Conservation (phyloP, 2,113 vertebrate species). For the Anser cygnoides region DNA sequence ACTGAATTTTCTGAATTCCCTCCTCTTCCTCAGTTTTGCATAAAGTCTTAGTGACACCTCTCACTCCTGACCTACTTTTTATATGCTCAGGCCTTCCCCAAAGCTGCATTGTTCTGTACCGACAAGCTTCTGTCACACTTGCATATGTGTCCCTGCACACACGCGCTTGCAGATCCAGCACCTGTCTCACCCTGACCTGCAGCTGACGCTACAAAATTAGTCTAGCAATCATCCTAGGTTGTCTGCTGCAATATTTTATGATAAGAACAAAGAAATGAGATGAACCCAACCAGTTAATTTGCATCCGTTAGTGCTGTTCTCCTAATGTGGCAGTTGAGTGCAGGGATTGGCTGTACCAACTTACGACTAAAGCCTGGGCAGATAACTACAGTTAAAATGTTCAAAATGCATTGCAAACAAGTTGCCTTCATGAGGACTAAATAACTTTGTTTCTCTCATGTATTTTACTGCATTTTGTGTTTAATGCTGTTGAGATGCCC, state of each 20-base stretch:
- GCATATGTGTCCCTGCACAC: neutral
- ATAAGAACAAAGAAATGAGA: neutral
- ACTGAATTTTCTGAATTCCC: neutral
- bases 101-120: neutral
- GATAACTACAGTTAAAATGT: fast-evolving
- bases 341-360: neutral
- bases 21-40: neutral
- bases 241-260: neutral
- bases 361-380: neutral
- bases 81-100: neutral
- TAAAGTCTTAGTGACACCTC: neutral
- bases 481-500: slow-evolving; percentile 44
- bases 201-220: neutral
- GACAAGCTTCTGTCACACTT: fast-evolving
- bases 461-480: neutral
- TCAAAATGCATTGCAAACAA: neutral
- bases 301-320: neutral
- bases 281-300: neutral
- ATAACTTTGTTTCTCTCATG: neutral
- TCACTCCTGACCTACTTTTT: neutral
- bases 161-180: fast-evolving
- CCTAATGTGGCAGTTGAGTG: neutral
- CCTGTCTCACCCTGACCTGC: neutral
- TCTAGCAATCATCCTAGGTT: neutral
- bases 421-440: neutral